Base-by-base conservation (phyloP, 2,797 vertebrate species). In the Knipowitschia caucasica region DNA sequence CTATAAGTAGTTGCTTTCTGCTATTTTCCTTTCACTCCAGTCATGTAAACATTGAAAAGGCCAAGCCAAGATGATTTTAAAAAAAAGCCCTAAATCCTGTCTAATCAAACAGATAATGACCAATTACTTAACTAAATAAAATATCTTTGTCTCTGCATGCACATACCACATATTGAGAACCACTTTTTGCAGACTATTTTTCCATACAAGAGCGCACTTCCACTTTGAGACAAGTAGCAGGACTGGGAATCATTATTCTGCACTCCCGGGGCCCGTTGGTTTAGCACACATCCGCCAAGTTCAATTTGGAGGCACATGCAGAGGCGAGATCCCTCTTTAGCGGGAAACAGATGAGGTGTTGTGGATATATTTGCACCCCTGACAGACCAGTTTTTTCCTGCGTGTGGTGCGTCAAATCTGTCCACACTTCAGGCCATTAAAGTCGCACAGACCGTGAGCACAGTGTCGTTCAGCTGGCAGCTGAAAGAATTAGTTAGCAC, bases 231-330 rank as follows among this genome's bases (percentile, higher is more conserved):
- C 9, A 53, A 53, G 52, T 47, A 47, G 61, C 62, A 49, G 17
- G 38, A 81, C 60, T 64, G 75, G 77, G 71, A 82, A 53, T 80
- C 69, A 75, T 82, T 78, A 80, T 71, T 67, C 62, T 49, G 60
- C 66, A 44, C 73, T 73, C 69, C 53, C 8, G 64, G 63, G 73
- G 62, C 75, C 62, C 38, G 10, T 59, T 51, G 44, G 29, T 83
- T 82, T 78, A 82, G 75, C 71, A 75, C 67, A 76, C 71, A 64
- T 78, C 78, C 72, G 64, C 76, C 54, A 76, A 69, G 64, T 73
- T 79, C 73, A 77, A 42, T 78, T 73, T 64, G 44, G 44, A 73
- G 62, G 70, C 71, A 74, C 73, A 58, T 29, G 23, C 42, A 44
- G 18, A 25, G 14, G 64, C 62, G 59, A 60, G 69, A 73, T 80